phyloP scores from a whole-genome alignment of 1,140 invertebrate genomes.

The Pentalonia nigronervosa region DNA sequence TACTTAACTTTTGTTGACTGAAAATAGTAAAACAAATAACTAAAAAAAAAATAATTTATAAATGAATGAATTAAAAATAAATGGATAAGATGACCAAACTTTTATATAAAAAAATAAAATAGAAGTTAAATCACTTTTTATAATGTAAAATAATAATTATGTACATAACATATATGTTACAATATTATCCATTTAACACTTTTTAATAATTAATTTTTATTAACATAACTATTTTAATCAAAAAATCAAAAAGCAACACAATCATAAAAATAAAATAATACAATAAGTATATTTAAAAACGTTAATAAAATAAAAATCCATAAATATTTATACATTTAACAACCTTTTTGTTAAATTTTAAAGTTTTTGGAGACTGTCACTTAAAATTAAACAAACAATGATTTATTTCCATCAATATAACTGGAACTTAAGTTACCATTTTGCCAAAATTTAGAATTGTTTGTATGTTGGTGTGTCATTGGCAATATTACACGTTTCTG shows the following conservation, averaged over 20 bases:
- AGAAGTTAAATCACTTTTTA: background rate
- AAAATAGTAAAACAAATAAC: background rate
- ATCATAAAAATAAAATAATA: conserved; percentile 2
- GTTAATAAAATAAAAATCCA: background rate
- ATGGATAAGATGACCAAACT: background rate
- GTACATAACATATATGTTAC: background rate
- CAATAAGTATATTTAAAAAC: background rate
- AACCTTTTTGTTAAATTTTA: background rate
- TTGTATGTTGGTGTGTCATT: conserved; percentile 63
- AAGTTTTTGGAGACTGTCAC: background rate
- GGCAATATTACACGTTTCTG: conserved; percentile 68
- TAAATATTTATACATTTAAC: background rate
- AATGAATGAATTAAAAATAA: too few relatives aligned
- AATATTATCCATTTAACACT: background rate
- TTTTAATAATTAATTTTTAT: background rate
- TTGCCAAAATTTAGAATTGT: conserved; percentile 42
- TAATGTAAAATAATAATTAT: conserved; percentile 1
- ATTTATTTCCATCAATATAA: conserved; percentile 33
- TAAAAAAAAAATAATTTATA: background rate
- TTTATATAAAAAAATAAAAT: background rate
- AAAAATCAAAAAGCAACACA: background rate
- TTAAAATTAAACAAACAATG: conserved; percentile 46
- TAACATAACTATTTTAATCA: background rate
- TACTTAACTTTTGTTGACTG: background rate
- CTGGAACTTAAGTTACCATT: background rate